Evolutionary conservation across 2,113 vertebrate genomes (phyloP).

Genomic region (Scomber colias): DNA sequence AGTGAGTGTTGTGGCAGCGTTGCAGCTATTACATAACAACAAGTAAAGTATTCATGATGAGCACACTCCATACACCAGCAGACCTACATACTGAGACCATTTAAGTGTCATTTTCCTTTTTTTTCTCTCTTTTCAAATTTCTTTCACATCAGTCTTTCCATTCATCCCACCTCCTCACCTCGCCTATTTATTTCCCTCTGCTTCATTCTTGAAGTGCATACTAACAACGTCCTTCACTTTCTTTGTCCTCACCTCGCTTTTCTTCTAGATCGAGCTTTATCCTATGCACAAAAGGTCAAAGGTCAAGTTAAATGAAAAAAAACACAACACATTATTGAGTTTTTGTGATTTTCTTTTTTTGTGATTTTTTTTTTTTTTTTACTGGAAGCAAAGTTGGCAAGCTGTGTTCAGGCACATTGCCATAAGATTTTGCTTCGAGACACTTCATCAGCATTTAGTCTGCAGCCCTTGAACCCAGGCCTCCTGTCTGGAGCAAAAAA

Average conservation of each 20-base stretch:
- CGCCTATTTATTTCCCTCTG: neutral
- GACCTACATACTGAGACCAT: slow-evolving; percentile 18
- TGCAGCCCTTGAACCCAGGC: neutral
- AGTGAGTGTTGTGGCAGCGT: neutral
- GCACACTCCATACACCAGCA: slow-evolving; percentile 31
- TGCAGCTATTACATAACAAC: slow-evolving; percentile 40
- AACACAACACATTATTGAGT: too few relatives aligned
- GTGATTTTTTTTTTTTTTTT: neutral
- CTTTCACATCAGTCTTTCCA: neutral
- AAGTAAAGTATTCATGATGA: slow-evolving; percentile 53
- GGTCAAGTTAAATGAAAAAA: neutral
- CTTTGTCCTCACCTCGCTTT: neutral
- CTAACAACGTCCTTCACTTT: neutral
- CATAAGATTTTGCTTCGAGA: slow-evolving; percentile 1
- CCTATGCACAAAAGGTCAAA: neutral
- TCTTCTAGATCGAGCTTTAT: neutral
- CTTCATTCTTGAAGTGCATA: neutral
- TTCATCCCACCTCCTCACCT: neutral
- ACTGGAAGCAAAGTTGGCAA: slow-evolving; percentile 7
- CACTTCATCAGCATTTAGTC: neutral
- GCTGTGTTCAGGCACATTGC: slow-evolving; percentile 1
- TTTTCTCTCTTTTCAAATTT: neutral
- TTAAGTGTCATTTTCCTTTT: neutral
- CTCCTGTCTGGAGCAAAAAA: neutral
- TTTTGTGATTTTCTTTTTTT: slow-evolving; percentile 1